A percentile compares a stretch with the other conserved stretches of the same genome.
Evolutionary conservation across 2,113 vertebrate species (phyloP).

Genomic region (Corythaeola cristata): DNA sequence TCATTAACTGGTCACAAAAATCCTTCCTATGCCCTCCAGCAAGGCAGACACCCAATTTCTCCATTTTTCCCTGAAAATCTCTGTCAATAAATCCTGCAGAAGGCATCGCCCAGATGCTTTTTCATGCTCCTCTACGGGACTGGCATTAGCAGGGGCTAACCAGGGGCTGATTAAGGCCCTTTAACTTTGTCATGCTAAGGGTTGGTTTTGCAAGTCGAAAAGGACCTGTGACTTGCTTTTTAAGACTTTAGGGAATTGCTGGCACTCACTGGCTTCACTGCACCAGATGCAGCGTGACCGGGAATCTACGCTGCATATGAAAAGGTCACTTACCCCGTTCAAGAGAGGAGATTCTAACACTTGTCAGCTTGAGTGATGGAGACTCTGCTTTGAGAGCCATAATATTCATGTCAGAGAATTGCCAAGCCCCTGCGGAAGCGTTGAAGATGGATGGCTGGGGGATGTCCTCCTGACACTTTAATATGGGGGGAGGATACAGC

Average conservation of each 20-base stretch:
- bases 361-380: slow-evolving; percentile 67
- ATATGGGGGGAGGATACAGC: slow-evolving; percentile 50
- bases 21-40: neutral
- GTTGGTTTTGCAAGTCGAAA: slow-evolving; percentile 77
- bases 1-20: neutral
- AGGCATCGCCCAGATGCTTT: neutral
- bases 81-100: neutral
- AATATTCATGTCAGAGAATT: slow-evolving; percentile 73
- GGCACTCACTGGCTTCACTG: slow-evolving; percentile 55
- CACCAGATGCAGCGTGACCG: slow-evolving; percentile 69
- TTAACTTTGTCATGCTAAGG: slow-evolving; percentile 81
- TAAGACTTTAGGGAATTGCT: slow-evolving; percentile 67
- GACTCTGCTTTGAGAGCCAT: slow-evolving; percentile 67
- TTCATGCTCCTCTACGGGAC: neutral
- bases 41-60: neutral
- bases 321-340: slow-evolving; percentile 70
- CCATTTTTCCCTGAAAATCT: neutral
- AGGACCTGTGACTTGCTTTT: slow-evolving; percentile 71
- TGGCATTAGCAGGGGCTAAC: neutral
- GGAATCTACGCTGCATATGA: slow-evolving; percentile 82
- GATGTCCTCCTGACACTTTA: slow-evolving; percentile 61
- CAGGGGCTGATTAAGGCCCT: slow-evolving; percentile 45
- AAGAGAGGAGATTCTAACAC: slow-evolving; percentile 66
- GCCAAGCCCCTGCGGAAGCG: slow-evolving; percentile 64
- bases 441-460: slow-evolving; percentile 68